A percentile compares a stretch with the other conserved stretches of the same genome.
These are phyloP conservation scores for Pelodiscus sinensis DNA, from an alignment of 2,113 vertebrate genomes.

Conservation along the genomic window DNA sequence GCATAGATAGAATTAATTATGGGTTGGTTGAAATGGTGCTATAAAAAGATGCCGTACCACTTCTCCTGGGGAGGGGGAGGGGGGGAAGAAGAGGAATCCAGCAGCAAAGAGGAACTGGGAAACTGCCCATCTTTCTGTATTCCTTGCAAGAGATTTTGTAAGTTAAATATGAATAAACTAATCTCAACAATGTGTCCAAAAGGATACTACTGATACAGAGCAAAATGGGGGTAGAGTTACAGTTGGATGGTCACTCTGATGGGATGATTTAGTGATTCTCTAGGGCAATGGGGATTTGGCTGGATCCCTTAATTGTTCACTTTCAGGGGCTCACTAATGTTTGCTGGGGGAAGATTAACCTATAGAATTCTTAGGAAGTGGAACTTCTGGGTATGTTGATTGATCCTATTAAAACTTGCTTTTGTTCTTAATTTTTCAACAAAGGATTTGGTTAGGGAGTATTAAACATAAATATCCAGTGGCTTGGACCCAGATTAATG, in stretches of 20 bases:
- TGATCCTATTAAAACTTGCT: not conserved
- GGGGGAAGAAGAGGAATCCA: not conserved
- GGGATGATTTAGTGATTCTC: not conserved
- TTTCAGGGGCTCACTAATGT: not conserved
- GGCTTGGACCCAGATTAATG: not conserved
- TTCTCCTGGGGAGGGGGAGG: not conserved
- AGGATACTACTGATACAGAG: not conserved
- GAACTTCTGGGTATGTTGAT: not conserved
- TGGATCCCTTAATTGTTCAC: not conserved
- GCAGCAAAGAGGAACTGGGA: not conserved
- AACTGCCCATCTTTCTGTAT: not conserved
- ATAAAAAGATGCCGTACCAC: not conserved
- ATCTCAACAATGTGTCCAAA: not conserved
- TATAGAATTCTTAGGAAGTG: not conserved
- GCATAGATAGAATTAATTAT: not conserved
- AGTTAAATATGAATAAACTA: not conserved
- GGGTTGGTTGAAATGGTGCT: not conserved
- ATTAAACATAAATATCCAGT: not conserved
- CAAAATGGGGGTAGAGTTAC: not conserved
- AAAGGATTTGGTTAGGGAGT: not conserved
- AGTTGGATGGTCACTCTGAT: not conserved
- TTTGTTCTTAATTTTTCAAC: not conserved
- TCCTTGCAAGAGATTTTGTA: not conserved
- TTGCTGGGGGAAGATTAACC: not conserved
- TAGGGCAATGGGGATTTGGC: not conserved